phyloP scores from a whole-genome alignment of 1,140 invertebrate species.

The Luehdorfia chinensis region DNA sequence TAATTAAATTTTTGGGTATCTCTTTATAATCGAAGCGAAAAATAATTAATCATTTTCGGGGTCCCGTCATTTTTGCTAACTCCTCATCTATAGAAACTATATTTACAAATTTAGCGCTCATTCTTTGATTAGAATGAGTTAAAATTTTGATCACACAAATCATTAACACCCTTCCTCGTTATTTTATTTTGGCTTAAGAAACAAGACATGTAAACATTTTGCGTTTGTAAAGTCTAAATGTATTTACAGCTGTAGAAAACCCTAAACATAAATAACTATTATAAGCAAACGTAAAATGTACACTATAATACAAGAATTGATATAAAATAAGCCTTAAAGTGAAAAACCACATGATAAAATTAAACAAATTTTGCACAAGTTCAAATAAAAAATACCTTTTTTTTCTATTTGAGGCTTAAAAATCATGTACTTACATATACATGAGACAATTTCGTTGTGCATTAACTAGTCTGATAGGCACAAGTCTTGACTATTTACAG shows the following conservation, averaged over 20 bases:
- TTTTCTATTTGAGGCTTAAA: not conserved
- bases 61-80: slow-evolving; percentile 3
- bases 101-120: slow-evolving; percentile 23
- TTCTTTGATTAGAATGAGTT: slow-evolving; percentile 14
- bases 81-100: slow-evolving; percentile 8
- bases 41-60: not conserved
- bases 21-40: too few relatives aligned
- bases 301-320: slow-evolving; percentile 8
- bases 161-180: not conserved
- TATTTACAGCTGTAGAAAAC: not conserved
- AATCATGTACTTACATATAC: not conserved
- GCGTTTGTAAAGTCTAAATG: not conserved
- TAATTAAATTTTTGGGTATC: too few relatives aligned
- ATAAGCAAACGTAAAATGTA: slow-evolving; percentile 2
- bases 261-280: slow-evolving; percentile 7
- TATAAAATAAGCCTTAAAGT: slow-evolving; percentile 5
- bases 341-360: slow-evolving; percentile 5
- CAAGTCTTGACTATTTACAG: slow-evolving; percentile 6
- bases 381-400: not conserved
- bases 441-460: slow-evolving; percentile 11
- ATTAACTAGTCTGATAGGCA: not conserved
- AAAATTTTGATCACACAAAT: slow-evolving; percentile 12
- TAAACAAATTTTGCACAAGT: not conserved
- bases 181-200: slow-evolving; percentile 8
- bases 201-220: slow-evolving; percentile 8